phyloP scores from a whole-genome alignment of 2,888 invertebrate genomes.

The Cheilosia soror region DNA sequence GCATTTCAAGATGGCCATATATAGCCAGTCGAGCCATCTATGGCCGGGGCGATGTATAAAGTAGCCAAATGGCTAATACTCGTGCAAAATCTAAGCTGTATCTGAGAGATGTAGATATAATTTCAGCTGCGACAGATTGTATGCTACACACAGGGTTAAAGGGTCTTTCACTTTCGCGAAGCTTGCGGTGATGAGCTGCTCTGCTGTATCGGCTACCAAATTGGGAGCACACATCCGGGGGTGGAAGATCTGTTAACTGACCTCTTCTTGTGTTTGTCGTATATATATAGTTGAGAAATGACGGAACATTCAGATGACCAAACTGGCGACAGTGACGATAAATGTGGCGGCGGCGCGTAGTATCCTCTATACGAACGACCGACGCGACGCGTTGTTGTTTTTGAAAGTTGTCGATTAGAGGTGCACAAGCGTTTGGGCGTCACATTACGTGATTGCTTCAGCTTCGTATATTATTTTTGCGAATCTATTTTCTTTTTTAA shows the following conservation, averaged over 20 bases:
- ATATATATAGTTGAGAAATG: constrained; percentile 27
- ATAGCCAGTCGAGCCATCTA: constrained; percentile 62
- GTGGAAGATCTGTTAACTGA: constrained; percentile 74
- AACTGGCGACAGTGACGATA: constrained; percentile 59
- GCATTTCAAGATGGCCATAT: constrained; percentile 73
- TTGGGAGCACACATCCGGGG: constrained; percentile 70
- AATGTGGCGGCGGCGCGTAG: constrained; percentile 8
- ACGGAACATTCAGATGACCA: constrained; percentile 60
- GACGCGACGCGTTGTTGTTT: constrained; percentile 14
- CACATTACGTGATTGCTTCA: constrained; percentile 41
- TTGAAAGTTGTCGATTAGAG: constrained; percentile 48
- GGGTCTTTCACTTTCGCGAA: constrained; percentile 71
- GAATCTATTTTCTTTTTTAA: constrained; percentile 39
- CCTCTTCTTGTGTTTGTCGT: constrained; percentile 47
- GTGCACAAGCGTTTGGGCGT: constrained; percentile 58
- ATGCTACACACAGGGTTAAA: constrained; percentile 56
- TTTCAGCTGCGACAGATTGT: constrained; percentile 43
- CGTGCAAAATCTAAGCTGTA: constrained; percentile 73
- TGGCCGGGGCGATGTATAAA: constrained; percentile 70
- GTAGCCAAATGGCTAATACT: constrained; percentile 71
- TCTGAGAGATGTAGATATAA: constrained; percentile 52
- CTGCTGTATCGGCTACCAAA: constrained; percentile 52
- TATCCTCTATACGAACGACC: neutral
- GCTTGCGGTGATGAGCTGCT: constrained; percentile 50
- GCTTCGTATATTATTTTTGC: constrained; percentile 25